These are phyloP conservation scores for Myocastor coypus DNA, from an alignment of 2,113 vertebrate genomes.

Conservation along the genomic window DNA sequence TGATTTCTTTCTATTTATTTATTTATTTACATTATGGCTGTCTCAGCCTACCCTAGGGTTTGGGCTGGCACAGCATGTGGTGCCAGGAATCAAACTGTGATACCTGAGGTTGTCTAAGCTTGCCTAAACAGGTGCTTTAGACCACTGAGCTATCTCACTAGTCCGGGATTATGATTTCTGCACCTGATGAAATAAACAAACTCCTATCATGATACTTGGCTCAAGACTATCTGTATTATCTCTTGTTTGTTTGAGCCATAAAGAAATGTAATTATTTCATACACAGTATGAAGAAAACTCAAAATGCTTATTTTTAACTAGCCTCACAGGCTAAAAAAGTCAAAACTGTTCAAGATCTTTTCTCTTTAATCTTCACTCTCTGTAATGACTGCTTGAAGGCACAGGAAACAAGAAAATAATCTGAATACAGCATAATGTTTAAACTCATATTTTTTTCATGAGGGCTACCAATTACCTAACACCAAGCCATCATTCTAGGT, in stretches of 20 bases:
- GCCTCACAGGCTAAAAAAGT: neutral
- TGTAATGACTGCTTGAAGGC: neutral
- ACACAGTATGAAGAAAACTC: neutral
- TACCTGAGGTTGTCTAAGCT: too few species aligned
- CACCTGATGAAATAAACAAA: constrained; percentile 38
- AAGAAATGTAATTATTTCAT: constrained; percentile 29
- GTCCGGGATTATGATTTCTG: constrained; percentile 59
- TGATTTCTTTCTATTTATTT: too few species aligned
- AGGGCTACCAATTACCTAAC: neutral
- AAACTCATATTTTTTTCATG: constrained; percentile 5
- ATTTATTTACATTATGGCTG: too few species aligned
- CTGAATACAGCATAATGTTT: neutral
- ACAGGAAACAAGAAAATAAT: neutral
- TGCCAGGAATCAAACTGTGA: too few species aligned
- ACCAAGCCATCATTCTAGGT: neutral
- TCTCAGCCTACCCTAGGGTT: too few species aligned
- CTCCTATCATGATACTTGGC: constrained; percentile 2
- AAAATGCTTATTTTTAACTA: constrained; percentile 33
- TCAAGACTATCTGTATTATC: neutral
- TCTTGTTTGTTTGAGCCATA: constrained; percentile 16
- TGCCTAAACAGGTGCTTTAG: too few species aligned
- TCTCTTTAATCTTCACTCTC: constrained; percentile 15
- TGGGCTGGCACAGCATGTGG: too few species aligned
- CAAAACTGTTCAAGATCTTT: constrained; percentile 15
- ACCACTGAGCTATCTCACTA: too few species aligned